Evolutionary conservation across 2,113 vertebrate genomes (phyloP), one percentile per base, ranked within the genome.

Genomic region (Notiomystis cincta): DNA sequence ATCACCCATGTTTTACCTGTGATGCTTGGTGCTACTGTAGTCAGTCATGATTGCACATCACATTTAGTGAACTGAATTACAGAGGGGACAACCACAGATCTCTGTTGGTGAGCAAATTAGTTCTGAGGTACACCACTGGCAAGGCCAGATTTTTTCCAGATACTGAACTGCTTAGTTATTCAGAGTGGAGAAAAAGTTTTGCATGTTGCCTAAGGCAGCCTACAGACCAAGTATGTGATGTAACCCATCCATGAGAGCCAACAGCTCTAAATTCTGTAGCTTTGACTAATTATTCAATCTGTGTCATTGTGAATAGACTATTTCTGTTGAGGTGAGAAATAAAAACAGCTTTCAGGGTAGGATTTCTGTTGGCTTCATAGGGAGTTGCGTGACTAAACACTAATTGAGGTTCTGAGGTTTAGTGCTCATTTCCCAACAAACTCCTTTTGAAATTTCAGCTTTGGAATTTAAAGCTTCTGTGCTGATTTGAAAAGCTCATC

Each of bases 251-350:
- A 0, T 57, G 87, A 82, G 30, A 94, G 65, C 84, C 78, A 91
- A 16, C 47, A 64, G 76, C 80, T 75, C 60, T 12, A 17, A 83
- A 47, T 92, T 84, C 56, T 83, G 40, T 64, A 82, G 72, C 72
- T 89, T 92, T 83, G 64, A 82, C 87, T 89, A 64, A 87, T 87
- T 96, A 87, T 80, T 96, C 87, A 94, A 3, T 93, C 91, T 78
- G 47, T 91, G 93, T 89, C 80, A 78, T 89, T 95, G 83, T 81
- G 86, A 92, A 92, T 90, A 78, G 76, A 53, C 87, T 97, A 65
- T 87, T 95, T 92, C 69, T 89, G 60, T 87, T 81, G 86, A 95
- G 71, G 85, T 94, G 95, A 90, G 58, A 82, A 79, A 73, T 87
- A 81, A 86, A 89, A 70, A n/a, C 60, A 84, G 60, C 60, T 95